phyloP scores from a whole-genome alignment of 2,888 invertebrate species.

The Plebejus argus region DNA sequence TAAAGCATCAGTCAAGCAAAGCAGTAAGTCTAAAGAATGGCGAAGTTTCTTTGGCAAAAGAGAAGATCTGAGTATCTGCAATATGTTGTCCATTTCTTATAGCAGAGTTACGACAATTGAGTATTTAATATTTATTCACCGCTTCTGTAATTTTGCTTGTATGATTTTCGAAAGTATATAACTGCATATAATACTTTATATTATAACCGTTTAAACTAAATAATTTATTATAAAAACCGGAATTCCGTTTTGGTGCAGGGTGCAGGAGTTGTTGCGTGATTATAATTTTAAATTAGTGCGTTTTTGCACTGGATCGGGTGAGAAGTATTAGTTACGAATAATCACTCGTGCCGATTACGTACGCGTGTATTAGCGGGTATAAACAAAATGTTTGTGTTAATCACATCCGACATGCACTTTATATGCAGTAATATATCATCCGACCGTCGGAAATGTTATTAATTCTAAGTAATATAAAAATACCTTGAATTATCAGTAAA shows the following conservation, averaged over 20 bases:
- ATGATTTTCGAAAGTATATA: background rate
- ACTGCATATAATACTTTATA: background rate
- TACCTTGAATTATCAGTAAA: background rate
- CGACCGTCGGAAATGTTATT: background rate
- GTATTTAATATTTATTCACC: too few relatives aligned
- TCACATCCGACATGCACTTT: conserved; percentile 6
- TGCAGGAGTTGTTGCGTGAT: background rate
- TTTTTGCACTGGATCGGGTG: background rate
- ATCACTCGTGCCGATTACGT: background rate
- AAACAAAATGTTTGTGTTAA: background rate
- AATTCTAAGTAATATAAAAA: background rate
- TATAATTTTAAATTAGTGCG: background rate
- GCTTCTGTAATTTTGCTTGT: too few relatives aligned
- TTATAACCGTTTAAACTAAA: background rate
- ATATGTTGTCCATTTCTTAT: too few relatives aligned
- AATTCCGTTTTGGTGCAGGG: background rate
- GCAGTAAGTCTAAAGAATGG: too few relatives aligned
- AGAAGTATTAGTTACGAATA: conserved; percentile 22
- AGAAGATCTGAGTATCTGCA: too few relatives aligned
- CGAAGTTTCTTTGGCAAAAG: too few relatives aligned
- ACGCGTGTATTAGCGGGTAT: background rate
- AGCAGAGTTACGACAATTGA: too few relatives aligned
- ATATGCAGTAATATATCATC: background rate
- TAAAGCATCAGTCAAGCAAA: too few relatives aligned
- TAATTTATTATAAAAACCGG: conserved; percentile 14